A percentile compares a stretch with the other conserved stretches of the same genome.
phyloP scores from a whole-genome alignment of 2,797 vertebrate species.

The Darevskia nairensis region DNA sequence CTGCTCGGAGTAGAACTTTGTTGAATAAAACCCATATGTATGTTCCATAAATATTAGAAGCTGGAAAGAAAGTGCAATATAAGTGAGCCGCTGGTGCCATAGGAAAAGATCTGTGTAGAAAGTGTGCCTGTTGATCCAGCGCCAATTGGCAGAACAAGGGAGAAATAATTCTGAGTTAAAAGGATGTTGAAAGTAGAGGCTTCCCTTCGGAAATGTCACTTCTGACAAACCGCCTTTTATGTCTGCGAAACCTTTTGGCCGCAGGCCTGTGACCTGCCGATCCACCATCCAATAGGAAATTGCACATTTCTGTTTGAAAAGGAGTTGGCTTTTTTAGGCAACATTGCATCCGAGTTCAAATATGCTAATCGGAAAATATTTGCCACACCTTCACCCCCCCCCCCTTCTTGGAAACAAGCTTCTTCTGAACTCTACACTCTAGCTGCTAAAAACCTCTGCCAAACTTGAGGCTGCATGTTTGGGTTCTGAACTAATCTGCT shows the following conservation, averaged over 20 bases:
- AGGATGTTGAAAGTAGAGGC: not conserved
- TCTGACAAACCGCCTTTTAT: slow-evolving; percentile 17
- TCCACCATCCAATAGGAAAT: slow-evolving; percentile 4
- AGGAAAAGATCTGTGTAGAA: not conserved
- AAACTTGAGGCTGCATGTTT: slow-evolving; percentile 36
- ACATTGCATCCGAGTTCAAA: slow-evolving; percentile 29
- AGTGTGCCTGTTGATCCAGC: not conserved
- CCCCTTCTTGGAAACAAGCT: slow-evolving; percentile 40
- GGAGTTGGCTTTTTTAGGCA: slow-evolving; percentile 36
- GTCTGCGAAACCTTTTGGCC: not conserved
- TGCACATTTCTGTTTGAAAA: slow-evolving; percentile 4
- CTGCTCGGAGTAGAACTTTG: too few relatives aligned
- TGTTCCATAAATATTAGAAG: not conserved
- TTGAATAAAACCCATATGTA: not conserved
- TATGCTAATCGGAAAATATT: slow-evolving; percentile 40
- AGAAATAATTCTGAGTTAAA: slow-evolving; percentile 1
- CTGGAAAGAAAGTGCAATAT: not conserved
- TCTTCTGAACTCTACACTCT: slow-evolving; percentile 35
- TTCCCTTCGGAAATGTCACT: not conserved
- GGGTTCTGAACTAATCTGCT: slow-evolving; percentile 58
- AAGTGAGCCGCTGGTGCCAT: not conserved
- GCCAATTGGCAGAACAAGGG: not conserved
- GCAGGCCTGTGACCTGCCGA: not conserved
- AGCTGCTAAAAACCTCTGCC: slow-evolving; percentile 51
- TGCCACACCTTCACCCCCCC: slow-evolving; percentile 31